Evolutionary conservation across 1,140 invertebrate species (phyloP).

Genomic region (Dysdera silvatica): DNA sequence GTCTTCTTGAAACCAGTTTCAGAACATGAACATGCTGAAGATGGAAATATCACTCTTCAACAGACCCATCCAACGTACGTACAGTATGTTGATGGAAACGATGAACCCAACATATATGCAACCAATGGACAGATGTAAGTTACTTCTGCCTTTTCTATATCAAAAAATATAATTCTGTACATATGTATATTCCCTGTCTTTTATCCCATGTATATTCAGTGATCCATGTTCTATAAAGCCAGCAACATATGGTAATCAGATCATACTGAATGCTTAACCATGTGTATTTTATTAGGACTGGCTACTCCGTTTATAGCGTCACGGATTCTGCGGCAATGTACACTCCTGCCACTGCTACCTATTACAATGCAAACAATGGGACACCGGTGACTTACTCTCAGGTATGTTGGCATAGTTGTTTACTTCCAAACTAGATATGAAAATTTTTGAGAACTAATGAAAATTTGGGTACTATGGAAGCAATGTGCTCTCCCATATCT

Average conservation of each 20-base stretch:
- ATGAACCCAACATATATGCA: slow-evolving; percentile 59
- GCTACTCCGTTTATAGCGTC: slow-evolving; percentile 75
- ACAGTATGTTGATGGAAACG: slow-evolving; percentile 58
- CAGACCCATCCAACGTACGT: slow-evolving; percentile 52
- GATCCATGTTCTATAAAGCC: too few relatives aligned
- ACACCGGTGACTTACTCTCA: slow-evolving; percentile 50
- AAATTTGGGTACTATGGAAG: too few relatives aligned
- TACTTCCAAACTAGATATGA: too few relatives aligned
- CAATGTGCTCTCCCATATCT: too few relatives aligned
- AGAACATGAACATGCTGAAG: slow-evolving; percentile 36
- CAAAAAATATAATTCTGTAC: background rate
- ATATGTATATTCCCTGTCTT: too few relatives aligned
- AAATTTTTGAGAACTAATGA: too few relatives aligned
- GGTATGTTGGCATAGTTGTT: slow-evolving; percentile 34
- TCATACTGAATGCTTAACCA: too few relatives aligned
- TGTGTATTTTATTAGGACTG: slow-evolving; percentile 50
- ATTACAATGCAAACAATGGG: slow-evolving; percentile 51
- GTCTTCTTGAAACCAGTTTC: slow-evolving; percentile 33
- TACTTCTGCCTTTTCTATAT: background rate
- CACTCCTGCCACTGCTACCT: slow-evolving; percentile 51
- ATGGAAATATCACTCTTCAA: slow-evolving; percentile 42
- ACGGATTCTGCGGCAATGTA: slow-evolving; percentile 61
- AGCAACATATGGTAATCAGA: too few relatives aligned
- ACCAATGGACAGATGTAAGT: slow-evolving; percentile 58
- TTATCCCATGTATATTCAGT: too few relatives aligned